Evolutionary conservation across 2,113 vertebrate genomes (phyloP).

Genomic region (Peromyscus leucopus): DNA sequence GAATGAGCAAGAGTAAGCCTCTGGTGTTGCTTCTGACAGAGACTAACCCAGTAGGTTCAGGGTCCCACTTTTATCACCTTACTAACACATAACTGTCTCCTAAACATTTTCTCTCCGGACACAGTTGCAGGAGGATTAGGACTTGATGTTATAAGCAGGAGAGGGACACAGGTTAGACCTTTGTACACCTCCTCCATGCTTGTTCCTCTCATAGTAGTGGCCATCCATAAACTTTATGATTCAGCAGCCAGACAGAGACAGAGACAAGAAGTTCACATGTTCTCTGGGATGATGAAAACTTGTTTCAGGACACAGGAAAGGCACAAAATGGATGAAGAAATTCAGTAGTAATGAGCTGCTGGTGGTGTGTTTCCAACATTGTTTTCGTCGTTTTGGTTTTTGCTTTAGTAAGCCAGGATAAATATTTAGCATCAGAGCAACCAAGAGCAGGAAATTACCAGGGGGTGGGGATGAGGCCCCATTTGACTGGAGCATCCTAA

Average conservation of each 20-base stretch:
- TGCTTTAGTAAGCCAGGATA: constrained; percentile 59
- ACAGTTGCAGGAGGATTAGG: neutral
- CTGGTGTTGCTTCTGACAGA: neutral
- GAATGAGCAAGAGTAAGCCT: neutral
- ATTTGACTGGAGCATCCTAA: constrained; percentile 51
- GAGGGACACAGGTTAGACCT: rapidly evolving
- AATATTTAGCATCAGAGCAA: constrained; percentile 57
- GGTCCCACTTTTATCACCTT: neutral
- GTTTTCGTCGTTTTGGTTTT: neutral
- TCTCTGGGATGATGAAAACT: constrained; percentile 19
- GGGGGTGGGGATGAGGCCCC: neutral
- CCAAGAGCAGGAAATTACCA: constrained; percentile 39
- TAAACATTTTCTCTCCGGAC: neutral
- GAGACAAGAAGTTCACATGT: neutral
- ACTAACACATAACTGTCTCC: neutral
- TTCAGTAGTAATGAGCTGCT: neutral
- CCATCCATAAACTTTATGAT: neutral
- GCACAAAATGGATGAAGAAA: constrained; percentile 3
- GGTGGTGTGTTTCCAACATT: neutral
- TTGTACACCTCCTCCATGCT: neutral
- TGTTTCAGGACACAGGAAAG: constrained; percentile 38
- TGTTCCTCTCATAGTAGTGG: neutral
- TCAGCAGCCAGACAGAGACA: neutral
- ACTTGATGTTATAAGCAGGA: neutral
- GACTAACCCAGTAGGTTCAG: neutral